A percentile compares a stretch with the other conserved stretches of the same genome.
Evolutionary conservation across 2,888 invertebrate genomes (phyloP).

Genomic region (Drosophila greeni): DNA sequence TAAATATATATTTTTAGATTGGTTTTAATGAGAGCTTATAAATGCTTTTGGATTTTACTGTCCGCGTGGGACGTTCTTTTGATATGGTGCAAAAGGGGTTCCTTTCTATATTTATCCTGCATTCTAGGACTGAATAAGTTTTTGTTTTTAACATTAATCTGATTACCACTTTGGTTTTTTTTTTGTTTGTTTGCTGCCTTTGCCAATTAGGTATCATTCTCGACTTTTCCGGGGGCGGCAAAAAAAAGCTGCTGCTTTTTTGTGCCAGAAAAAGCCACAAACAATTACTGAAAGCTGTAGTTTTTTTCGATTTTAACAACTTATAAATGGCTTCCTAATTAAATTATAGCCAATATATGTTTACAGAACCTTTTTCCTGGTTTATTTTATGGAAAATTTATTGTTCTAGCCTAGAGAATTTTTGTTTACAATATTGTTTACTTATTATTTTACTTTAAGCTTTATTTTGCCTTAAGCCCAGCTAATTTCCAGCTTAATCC

Average conservation of each 20-base stretch:
- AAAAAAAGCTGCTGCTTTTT: not conserved
- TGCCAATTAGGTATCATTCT: not conserved
- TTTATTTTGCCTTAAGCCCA: not conserved
- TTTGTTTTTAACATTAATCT: not conserved
- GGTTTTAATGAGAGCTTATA: not conserved
- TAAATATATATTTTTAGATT: not conserved
- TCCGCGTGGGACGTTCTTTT: not conserved
- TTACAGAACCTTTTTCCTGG: not conserved
- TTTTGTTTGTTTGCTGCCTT: not conserved
- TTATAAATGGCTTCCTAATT: not conserved
- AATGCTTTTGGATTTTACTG: not conserved
- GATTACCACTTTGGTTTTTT: not conserved
- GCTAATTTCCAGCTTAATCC: conserved; percentile 15
- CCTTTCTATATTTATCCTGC: not conserved
- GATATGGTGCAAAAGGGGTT: no score
- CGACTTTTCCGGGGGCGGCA: not conserved
- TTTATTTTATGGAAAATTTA: not conserved
- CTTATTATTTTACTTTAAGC: not conserved
- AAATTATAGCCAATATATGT: not conserved
- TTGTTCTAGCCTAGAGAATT: not conserved
- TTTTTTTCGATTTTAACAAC: not conserved
- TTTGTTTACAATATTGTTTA: not conserved
- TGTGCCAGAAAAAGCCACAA: not conserved
- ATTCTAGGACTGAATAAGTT: not conserved
- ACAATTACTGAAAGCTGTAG: not conserved